Evolutionary conservation across 2,797 vertebrate genomes (phyloP).

Genomic region (Zalophus californianus): DNA sequence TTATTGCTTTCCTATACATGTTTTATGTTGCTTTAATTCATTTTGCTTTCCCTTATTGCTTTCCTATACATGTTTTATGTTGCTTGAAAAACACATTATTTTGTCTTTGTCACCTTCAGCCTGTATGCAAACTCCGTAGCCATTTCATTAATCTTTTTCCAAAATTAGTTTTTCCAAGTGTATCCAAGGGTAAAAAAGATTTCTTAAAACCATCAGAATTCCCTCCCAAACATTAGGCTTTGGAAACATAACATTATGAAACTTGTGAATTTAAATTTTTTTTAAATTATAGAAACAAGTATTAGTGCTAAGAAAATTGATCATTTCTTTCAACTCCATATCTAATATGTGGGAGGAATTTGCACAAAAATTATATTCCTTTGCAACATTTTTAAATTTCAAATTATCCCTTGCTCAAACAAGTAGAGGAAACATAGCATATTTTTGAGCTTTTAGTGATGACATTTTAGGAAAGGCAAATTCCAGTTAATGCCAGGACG

Average conservation of each 20-base stretch:
- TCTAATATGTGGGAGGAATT: background rate
- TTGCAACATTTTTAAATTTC: background rate
- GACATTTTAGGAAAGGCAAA: background rate
- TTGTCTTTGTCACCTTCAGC: constrained; percentile 13
- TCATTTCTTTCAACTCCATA: background rate
- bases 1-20: constrained; percentile 14
- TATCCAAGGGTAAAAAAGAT: background rate
- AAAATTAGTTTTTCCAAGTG: background rate
- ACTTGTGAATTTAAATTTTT: background rate
- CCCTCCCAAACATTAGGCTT: background rate
- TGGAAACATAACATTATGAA: constrained; percentile 2
- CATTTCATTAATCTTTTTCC: constrained; percentile 32
- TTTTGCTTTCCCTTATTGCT: constrained; percentile 33
- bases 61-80: background rate
- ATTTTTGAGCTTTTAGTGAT: background rate
- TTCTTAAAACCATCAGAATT: background rate
- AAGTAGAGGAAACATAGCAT: background rate
- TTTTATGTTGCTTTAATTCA: constrained; percentile 11
- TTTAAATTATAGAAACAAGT: background rate
- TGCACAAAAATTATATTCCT: background rate
- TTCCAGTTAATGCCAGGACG: background rate
- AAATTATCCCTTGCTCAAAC: background rate
- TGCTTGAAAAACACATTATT: constrained; percentile 3
- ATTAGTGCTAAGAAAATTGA: background rate
- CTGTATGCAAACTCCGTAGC: background rate